Evolutionary conservation across 2,888 invertebrate species (phyloP), one percentile per base, ranked within the genome.

Genomic region (Pollenia labialis): DNA sequence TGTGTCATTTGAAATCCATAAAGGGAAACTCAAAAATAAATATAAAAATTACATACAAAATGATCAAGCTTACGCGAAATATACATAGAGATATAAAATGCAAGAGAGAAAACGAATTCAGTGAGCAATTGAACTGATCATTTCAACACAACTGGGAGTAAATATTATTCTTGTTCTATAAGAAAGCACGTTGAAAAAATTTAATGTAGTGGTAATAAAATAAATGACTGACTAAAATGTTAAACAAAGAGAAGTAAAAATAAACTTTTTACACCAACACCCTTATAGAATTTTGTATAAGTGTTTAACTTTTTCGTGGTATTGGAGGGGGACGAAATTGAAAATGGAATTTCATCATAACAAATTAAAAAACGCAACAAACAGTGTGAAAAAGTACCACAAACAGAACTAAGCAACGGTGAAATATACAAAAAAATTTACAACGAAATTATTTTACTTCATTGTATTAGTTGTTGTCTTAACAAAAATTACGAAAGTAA

Each of bases 311-410:
- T 14, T 50, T 14, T 52, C 52, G 54, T 54, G 52, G n/a, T 40
- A 42, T n/a, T 60, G 66, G 66, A 54, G 81, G 75, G 32, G 82
- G 64, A 81, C 68, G 48, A 69, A 60, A 81, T 64, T 77, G 74
- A 81, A 87, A 81, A 87, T 87, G 80, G 81, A 87, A 87, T 87
- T 87, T 87, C 87, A 87, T 87, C 87, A 87, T 64, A 81, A 84
- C 72, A 64, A 82, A 76, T 62, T 77, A 72, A 66, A 80, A 81
- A 87, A 84, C 69, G 62, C 84, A 87, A 46, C 84, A 87, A 87
- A 46, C 84, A 87, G 87, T 84, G 84, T 87, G 68, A 71, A 87
- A 76, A 81, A 84, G 87, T 77, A 81, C 81, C 74, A 87, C 87
- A 77, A 74, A 52, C 72, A 68, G 81, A 84, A 68, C 58, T 77